These are phyloP conservation scores for Acanthopleura granulata DNA, from an alignment of 2,888 invertebrate genomes.

Conservation along the genomic window DNA sequence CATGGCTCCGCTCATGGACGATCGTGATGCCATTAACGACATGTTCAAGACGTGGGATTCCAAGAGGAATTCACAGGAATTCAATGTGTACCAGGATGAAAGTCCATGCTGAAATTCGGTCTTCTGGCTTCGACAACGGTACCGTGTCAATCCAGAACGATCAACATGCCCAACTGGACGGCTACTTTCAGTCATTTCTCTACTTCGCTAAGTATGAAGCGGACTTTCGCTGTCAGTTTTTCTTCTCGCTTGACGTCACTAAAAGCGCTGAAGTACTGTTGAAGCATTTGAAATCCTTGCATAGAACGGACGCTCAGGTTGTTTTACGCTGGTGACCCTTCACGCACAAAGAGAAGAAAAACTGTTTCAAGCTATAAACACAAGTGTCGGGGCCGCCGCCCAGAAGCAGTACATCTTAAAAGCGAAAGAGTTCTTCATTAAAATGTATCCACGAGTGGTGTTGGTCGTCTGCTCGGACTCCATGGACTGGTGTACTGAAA, in stretches of 20 bases:
- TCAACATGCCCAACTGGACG: not conserved
- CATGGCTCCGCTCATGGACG: not conserved
- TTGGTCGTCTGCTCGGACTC: constrained; percentile 41
- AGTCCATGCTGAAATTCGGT: not conserved
- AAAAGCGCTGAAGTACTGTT: not conserved
- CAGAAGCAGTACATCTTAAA: constrained; percentile 33
- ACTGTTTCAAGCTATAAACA: constrained; percentile 20
- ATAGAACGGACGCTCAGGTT: not conserved
- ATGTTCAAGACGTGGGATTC: too few species aligned
- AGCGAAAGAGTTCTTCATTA: constrained; percentile 37
- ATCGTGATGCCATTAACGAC: not conserved
- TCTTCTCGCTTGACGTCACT: not conserved
- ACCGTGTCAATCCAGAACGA: not conserved
- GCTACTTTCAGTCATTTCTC: not conserved
- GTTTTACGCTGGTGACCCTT: constrained; percentile 31
- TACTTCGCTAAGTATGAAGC: not conserved
- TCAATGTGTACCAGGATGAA: not conserved
- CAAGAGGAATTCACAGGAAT: not conserved
- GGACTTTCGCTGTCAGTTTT: not conserved
- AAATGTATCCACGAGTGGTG: constrained; percentile 29
- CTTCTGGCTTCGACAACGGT: not conserved
- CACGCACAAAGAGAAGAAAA: constrained; percentile 38
- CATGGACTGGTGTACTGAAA: constrained; percentile 32
- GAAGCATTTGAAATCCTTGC: not conserved
- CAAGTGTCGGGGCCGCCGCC: constrained; percentile 35